Evolutionary conservation across 2,888 invertebrate species (phyloP).

Genomic region (Agrotis segetum): DNA sequence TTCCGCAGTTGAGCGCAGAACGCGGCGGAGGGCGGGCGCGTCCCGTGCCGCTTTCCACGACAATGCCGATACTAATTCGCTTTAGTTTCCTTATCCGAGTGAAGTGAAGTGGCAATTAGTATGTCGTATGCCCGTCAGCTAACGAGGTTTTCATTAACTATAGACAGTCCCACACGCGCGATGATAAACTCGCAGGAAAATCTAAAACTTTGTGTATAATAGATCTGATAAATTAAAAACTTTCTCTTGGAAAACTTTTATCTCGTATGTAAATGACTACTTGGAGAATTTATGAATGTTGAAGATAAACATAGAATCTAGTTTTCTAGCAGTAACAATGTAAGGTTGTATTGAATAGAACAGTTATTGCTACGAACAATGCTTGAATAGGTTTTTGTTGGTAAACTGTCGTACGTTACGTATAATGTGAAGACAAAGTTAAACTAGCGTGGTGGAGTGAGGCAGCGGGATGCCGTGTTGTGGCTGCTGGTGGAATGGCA

Average conservation of each 20-base stretch:
- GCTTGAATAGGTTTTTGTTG: constrained; percentile 40
- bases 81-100: constrained; percentile 67
- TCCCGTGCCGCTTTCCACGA: constrained; percentile 54
- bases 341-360: constrained; percentile 33
- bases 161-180: constrained; percentile 22
- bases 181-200: constrained; percentile 40
- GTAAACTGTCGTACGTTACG: constrained; percentile 33
- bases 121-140: constrained; percentile 55
- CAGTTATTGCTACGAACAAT: constrained; percentile 40
- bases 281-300: constrained; percentile 46
- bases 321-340: constrained; percentile 23
- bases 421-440: constrained; percentile 53
- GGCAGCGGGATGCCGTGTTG: constrained; percentile 84
- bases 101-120: constrained; percentile 66
- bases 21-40: constrained; percentile 80
- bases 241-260: constrained; percentile 64
- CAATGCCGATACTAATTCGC: constrained; percentile 67
- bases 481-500: constrained; percentile 89
- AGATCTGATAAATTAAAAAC: constrained; percentile 61
- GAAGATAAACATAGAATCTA: constrained; percentile 30
- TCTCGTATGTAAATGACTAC: constrained; percentile 60
- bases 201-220: constrained; percentile 61
- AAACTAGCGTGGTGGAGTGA: constrained; percentile 59
- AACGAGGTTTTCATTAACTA: constrained; percentile 36
- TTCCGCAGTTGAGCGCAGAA: constrained; percentile 84